These are phyloP conservation scores for Protula sp. DNA, from an alignment of 2,888 invertebrate species.

Conservation along the genomic window DNA sequence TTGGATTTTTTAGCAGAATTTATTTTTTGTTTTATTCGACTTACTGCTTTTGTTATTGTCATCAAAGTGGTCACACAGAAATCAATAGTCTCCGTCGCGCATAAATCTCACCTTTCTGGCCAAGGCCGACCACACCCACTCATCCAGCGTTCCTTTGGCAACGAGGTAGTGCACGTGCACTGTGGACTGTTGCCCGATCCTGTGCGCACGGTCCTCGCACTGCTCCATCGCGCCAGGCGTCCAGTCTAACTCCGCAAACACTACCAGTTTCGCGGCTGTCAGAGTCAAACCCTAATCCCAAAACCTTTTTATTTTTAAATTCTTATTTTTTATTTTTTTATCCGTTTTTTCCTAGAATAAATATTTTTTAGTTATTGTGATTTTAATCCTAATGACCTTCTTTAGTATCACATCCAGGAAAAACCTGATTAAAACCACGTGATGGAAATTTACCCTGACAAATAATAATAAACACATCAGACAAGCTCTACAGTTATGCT, in stretches of 20 bases:
- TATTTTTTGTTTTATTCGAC: no score
- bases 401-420: no score
- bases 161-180: constrained; percentile 49
- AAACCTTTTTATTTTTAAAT: not conserved
- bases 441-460: no score
- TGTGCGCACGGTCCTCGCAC: constrained; percentile 51
- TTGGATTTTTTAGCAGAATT: no score
- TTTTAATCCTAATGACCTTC: no score
- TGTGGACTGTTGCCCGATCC: constrained; percentile 45
- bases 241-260: constrained; percentile 53
- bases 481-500: no score
- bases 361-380: no score
- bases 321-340: not conserved
- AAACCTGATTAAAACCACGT: no score
- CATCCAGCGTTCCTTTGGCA: constrained; percentile 49
- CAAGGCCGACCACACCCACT: constrained; percentile 48
- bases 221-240: constrained; percentile 49
- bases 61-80: no score
- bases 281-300: constrained; percentile 42
- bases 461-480: no score
- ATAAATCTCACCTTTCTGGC: constrained; percentile 39
- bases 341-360: not conserved
- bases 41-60: no score
- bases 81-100: no score
- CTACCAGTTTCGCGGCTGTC: constrained; percentile 47